Evolutionary conservation across 1,140 invertebrate species (phyloP), one percentile per base, ranked within the genome.

Genomic region (Papilio helenus): DNA sequence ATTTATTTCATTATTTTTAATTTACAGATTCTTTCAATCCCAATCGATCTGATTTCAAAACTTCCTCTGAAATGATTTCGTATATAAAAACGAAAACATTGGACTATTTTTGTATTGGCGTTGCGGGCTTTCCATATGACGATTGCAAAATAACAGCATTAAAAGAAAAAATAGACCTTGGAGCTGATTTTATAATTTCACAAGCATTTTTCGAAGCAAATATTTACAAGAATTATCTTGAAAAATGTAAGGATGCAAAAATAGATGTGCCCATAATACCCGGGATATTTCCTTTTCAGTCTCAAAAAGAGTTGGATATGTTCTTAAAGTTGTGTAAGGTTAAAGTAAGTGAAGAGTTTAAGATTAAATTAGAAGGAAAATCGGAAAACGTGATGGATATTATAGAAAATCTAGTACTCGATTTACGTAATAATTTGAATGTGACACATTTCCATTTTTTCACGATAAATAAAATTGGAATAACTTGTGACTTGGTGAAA

Each of bases 111-210:
- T 93, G 89, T 79, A 93, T 95, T 74, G 93, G 93, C 55, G 87
- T 94, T n/a, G 89, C 91, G 65, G 93, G 89, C 23, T 91, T 88
- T 79, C 89, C 89, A n/a, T 86, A 86, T 5, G 76, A 85, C 44
- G 85, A 89, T 5, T 84, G 89, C 23, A 92, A 88, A 83, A 76
- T 93, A 26, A 23, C 79, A 39, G 68, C 82, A 61, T 79, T 94
- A 3, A 92, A 92, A 83, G 83, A 90, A 79, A 95, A 95, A 86
- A 81, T 93, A 10, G 84, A 89, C 1, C 82, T 76, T 76, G 93
- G 93, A 51, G 94, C 90, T 3, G 86, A 95, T 79, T 95, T 95
- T 76, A 89, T 95, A 46, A 79, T 95, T 18, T 94, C 93, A 10
- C 94, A 95, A 84, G 93, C 93, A 23, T 90, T 93, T 83, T 95